A percentile compares a stretch with the other conserved stretches of the same genome.
phyloP scores from a whole-genome alignment of 2,797 vertebrate species.

The Alauda arvensis region DNA sequence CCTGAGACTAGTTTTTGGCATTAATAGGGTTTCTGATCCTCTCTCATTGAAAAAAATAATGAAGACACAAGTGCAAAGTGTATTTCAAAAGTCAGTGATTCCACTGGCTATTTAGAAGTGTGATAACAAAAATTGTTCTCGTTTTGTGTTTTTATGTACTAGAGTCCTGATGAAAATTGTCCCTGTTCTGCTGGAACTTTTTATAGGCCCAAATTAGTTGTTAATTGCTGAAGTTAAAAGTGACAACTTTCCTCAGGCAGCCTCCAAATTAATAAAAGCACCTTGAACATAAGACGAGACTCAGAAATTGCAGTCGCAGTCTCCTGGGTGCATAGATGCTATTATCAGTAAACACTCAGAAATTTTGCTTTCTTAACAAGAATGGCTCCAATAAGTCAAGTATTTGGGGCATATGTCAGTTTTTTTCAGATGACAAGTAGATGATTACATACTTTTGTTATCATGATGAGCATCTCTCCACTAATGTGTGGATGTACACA shows the following conservation, averaged over 20 bases:
- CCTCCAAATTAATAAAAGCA: not conserved
- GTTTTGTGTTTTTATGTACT: not conserved
- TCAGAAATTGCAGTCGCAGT: not conserved
- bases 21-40: not conserved
- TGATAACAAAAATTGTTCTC: not conserved
- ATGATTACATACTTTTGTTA: not conserved
- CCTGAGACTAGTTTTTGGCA: not conserved
- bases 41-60: not conserved
- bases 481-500: not conserved
- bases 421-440: not conserved
- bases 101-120: not conserved
- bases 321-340: not conserved
- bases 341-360: not conserved
- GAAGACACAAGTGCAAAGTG: not conserved
- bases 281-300: not conserved
- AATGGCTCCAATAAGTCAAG: not conserved
- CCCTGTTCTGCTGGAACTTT: not conserved
- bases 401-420: not conserved
- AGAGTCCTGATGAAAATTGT: not conserved
- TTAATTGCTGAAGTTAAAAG: not conserved
- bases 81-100: not conserved
- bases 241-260: not conserved
- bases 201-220: not conserved
- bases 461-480: not conserved
- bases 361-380: not conserved